Base-by-base conservation (phyloP, 1,140 invertebrate genomes). In the Micrasema longulum region DNA sequence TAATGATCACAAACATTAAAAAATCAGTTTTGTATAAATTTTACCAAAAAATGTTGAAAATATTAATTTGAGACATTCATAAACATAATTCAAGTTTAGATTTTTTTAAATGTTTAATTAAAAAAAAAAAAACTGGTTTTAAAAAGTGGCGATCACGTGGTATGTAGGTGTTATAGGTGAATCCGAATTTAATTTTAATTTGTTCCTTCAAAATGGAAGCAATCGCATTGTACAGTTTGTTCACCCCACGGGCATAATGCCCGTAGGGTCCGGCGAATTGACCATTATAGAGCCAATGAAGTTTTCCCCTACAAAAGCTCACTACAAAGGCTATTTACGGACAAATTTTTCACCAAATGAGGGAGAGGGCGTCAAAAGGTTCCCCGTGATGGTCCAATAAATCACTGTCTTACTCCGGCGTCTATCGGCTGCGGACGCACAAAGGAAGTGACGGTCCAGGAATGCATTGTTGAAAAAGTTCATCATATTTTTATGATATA, bases 321-420 rank as follows among this genome's bases (percentile, higher is more conserved):
- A 9, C 38, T 36, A 50, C 48, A 41, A 43, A 69, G 55, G 52
- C 50, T 66, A 74, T 70, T 74, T 67, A 74, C 68, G 47, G 64
- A 74, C 72, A 66, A 70, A 66, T 70, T 70, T 74, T 74, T 70
- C 45, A 57, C 36, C 50, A n/a, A 14, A 23, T 23, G 45, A 12
- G 43, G 63, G 50, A 23, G 5, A 20, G 53, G 47, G 68, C 72
- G 68, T 74, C 72, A 70, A 74, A 74, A 74, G 72, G 66, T 48
- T 53, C 53, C 23, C 45, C 41, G 68, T 70, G 72, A 71, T 74
- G 72, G 62, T 18, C 67, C 72, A 74, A 74, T 74, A 74, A 74
- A 74, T 74, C 72, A 70, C 72, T 71, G 72, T 71, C 72, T 62
- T 60, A 53, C 14, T n/a, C 22, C 57, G 60, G 47, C 65, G 66